A percentile compares a stretch with the other conserved stretches of the same genome.
Evolutionary conservation across 2,888 invertebrate species (phyloP).

Genomic region (Lordiphosa fenestrarum): DNA sequence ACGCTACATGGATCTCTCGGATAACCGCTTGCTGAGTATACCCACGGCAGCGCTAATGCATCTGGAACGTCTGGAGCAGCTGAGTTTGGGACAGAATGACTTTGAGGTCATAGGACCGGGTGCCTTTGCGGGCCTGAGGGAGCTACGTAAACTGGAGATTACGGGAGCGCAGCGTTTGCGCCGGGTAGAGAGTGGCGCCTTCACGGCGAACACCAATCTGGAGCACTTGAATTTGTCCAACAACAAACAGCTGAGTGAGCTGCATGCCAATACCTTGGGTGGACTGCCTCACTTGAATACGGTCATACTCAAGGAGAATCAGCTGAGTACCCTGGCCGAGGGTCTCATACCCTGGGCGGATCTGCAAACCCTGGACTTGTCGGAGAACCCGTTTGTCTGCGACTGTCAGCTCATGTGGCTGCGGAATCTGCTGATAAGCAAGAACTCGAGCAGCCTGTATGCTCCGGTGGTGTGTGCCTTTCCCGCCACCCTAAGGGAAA

Average conservation of each 20-base stretch:
- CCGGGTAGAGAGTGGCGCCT: constrained; percentile 88
- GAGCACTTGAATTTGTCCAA: constrained; percentile 88
- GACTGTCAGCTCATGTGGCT: constrained; percentile 91
- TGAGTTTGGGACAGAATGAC: constrained; percentile 91
- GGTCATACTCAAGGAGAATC: constrained; percentile 89
- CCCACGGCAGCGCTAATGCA: constrained; percentile 88
- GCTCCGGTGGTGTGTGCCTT: constrained; percentile 85
- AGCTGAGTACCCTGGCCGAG: constrained; percentile 88
- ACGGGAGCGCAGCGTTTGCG: constrained; percentile 88
- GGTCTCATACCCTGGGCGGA: constrained; percentile 90
- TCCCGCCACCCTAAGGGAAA: constrained; percentile 87
- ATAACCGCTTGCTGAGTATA: constrained; percentile 87
- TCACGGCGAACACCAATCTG: constrained; percentile 89
- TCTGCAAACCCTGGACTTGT: constrained; percentile 87
- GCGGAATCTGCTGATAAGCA: constrained; percentile 83
- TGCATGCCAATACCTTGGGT: constrained; percentile 89
- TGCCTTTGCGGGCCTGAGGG: constrained; percentile 89
- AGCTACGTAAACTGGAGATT: constrained; percentile 88
- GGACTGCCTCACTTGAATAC: constrained; percentile 90
- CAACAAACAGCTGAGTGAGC: constrained; percentile 86
- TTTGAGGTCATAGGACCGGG: constrained; percentile 86
- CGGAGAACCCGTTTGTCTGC: constrained; percentile 91
- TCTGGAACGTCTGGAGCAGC: constrained; percentile 88
- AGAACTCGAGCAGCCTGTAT: constrained; percentile 77
- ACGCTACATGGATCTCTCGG: constrained; percentile 88